Evolutionary conservation across 2,888 invertebrate species (phyloP), one percentile per base, ranked within the genome.

Genomic region (Cataglyphis albicans): DNA sequence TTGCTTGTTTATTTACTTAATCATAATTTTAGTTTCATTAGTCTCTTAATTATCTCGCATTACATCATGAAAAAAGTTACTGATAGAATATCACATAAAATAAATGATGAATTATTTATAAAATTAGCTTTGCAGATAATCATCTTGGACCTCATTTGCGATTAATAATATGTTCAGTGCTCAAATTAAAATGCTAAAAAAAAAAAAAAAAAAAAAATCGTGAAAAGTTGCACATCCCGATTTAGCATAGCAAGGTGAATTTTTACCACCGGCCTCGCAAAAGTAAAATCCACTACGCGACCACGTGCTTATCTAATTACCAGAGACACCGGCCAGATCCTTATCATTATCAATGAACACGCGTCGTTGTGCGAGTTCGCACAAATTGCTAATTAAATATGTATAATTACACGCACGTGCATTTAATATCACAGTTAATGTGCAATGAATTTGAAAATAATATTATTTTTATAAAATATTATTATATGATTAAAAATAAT

Each of bases 391-490:
- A 52, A 52, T 52, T 52, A 52, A n/a, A 52, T 52, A 7, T n/a
- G n/a, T 52, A 52, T 52, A 52, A 52, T 52, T 52, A n/a, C 7
- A 0, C n/a, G 3, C 2, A 52, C 7, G 52, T 52, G 52, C 7
- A 52, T 52, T 52, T 52, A 52, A 52, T 52, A 52, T 52, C 52
- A 52, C 52, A 4, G n/a, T 52, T 52, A 52, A 52, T 52, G 52
- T n/a, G 7, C 52, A 6, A 48, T 48, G 48, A 18, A 6, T 7
- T 7, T n/a, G 7, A n/a, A 52, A 52, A n/a, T 7, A 52, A n/a
- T 44, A 15, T 44, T 15, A 29, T 29, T 29, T 29, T 29, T 29
- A 2, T 29, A 29, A 29, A 29, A 29, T 29, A 29, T 29, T 29
- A 29, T 29, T 29, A 29, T 2, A 29, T 29, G 2, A 6, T 7